phyloP scores from a whole-genome alignment of 2,113 vertebrate species.

The Tapirus terrestris region DNA sequence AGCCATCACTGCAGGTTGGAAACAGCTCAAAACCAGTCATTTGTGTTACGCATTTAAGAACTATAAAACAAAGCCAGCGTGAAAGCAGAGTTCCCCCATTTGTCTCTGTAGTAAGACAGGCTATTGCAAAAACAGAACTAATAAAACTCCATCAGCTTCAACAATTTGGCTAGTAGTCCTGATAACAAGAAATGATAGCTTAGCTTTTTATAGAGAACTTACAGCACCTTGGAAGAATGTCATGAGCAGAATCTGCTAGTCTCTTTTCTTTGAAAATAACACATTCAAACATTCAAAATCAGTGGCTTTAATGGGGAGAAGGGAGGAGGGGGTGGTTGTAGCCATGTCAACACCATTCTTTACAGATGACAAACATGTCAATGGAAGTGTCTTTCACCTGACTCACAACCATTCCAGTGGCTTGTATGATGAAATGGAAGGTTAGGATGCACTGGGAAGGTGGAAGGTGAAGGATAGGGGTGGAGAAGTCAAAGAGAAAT shows the following conservation, averaged over 20 bases:
- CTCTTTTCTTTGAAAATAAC: slow-evolving; percentile 41
- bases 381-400: background rate
- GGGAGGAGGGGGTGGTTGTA: background rate
- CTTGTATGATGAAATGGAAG: background rate
- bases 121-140: slow-evolving; percentile 85
- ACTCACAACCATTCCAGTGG: background rate
- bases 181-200: slow-evolving; percentile 72
- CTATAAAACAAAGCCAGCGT: slow-evolving; percentile 76
- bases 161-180: slow-evolving; percentile 79
- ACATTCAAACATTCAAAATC: background rate
- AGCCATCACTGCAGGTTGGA: slow-evolving; percentile 74
- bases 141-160: slow-evolving; percentile 84
- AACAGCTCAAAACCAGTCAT: slow-evolving; percentile 77
- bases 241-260: background rate
- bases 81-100: slow-evolving; percentile 81
- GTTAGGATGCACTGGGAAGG: background rate
- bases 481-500: background rate
- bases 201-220: slow-evolving; percentile 81
- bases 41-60: slow-evolving; percentile 81
- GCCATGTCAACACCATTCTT: background rate
- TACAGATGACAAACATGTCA: background rate
- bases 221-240: slow-evolving; percentile 74
- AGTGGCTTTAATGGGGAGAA: background rate
- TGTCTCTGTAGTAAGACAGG: slow-evolving; percentile 83
- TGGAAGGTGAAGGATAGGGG: background rate